Conservation (phyloP, 1,140 invertebrate species). For the Philaenus spumarius region DNA sequence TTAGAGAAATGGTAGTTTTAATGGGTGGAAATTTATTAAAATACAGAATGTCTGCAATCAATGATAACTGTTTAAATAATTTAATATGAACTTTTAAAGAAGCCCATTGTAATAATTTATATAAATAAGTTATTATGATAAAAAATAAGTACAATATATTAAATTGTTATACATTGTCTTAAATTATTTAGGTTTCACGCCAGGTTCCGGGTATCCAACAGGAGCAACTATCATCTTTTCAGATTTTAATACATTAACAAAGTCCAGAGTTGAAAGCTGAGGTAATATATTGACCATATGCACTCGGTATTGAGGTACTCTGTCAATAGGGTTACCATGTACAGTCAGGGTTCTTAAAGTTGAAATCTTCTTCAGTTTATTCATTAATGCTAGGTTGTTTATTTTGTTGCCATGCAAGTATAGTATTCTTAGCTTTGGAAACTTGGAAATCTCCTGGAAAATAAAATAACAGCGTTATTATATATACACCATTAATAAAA, state of each 20-base stretch:
- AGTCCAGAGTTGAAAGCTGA: conserved; percentile 36
- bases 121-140: too few species aligned
- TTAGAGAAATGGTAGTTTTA: too few species aligned
- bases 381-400: conserved; percentile 37
- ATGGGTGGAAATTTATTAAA: too few species aligned
- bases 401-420: conserved; percentile 50
- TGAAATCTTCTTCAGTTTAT: conserved; percentile 39
- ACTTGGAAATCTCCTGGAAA: conserved; percentile 31
- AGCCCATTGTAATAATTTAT: too few species aligned
- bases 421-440: conserved; percentile 39
- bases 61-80: too few species aligned
- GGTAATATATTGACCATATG: conserved; percentile 44
- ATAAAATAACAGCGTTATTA: too few species aligned
- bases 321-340: conserved; percentile 47
- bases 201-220: conserved; percentile 10
- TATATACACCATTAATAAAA: too few species aligned
- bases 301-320: conserved; percentile 39
- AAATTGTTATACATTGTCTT: too few species aligned
- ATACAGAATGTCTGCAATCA: too few species aligned
- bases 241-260: conserved; percentile 18
- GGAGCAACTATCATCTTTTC: conserved; percentile 21
- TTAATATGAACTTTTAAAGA: too few species aligned
- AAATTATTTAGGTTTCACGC: neutral
- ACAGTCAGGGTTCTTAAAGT: conserved; percentile 44
- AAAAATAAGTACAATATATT: too few species aligned